Base-by-base conservation (phyloP, 2,113 vertebrate genomes). In the Amphiprion percula region DNA sequence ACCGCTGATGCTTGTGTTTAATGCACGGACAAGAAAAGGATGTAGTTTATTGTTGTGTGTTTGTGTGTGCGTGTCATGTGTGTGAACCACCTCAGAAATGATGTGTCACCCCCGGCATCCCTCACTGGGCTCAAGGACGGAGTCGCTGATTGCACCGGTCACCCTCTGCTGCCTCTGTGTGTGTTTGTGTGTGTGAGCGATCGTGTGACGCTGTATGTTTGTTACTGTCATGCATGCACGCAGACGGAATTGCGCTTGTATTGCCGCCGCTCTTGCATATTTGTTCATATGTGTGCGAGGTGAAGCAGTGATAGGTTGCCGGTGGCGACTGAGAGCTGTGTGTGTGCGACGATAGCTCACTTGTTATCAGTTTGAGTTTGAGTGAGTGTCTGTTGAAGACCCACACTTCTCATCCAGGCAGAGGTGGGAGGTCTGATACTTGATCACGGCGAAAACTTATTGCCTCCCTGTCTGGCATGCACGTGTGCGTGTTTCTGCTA, bases 41-140 rank as follows among this genome's bases (percentile, higher is more conserved):
- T 41, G 46, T 19, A 16, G 21, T 19, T 49, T 28, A 28, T 52
- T 39, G 12, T 28, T 17, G 54, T 74, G 56, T 68, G 24, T 74
- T 41, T 39, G 54, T 59, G 68, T 82, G 53, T 79, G 63, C 77
- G 66, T 33, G 41, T 65, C 33, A 44, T 30, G 61, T 81, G 67
- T 78, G 52, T 86, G 55, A 26, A 52, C 33, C 24, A 41, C 33
- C 39, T 77, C 30, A 12, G 44, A 9, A 23, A 33, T 84, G 80
- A 84, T 72, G 81, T 77, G 78, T 61, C 68, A 55, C 72, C 56
- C 26, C 24, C 6, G 56, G 58, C 68, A 74, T 88, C 67, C 74
- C 87, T 89, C 87, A 77, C 50, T 47, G 67, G 0, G 16, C 84
- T 85, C 82, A 87, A 87, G 90, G 88, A 80, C 82, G 10, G 54